Percentiles rank a stretch among this genome's conserved stretches.
Evolutionary conservation across 2,113 vertebrate genomes (phyloP).

Genomic region (Myrmecobius fasciatus): DNA sequence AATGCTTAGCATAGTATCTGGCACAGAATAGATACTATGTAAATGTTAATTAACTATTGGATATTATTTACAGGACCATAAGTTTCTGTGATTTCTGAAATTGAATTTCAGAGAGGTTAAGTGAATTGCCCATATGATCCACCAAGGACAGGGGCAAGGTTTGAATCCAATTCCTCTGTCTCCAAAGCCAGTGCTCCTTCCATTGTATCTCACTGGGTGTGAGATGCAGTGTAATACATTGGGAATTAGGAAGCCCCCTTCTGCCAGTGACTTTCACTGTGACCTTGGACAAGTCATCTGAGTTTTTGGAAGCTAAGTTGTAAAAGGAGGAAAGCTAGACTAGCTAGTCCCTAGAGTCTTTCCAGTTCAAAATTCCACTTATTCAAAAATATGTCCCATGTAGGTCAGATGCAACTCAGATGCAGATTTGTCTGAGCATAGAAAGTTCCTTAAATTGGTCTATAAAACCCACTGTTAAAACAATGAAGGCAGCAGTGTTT

Average conservation of each 20-base stretch:
- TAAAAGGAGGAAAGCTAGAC: background rate
- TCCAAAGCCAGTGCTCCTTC: background rate
- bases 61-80: background rate
- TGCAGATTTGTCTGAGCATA: background rate
- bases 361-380: background rate
- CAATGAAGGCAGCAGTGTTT: background rate
- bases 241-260: background rate
- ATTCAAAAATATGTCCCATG: background rate
- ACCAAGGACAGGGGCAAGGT: background rate
- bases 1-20: background rate
- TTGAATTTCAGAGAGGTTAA: background rate
- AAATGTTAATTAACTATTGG: background rate
- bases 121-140: background rate
- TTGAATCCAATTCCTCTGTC: background rate
- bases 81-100: background rate
- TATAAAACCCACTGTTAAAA: background rate
- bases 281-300: background rate
- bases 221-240: background rate
- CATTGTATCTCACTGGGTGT: background rate
- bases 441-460: background rate
- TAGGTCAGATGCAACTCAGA: background rate
- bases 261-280: background rate
- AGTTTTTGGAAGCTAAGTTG: background rate
- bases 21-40: background rate
- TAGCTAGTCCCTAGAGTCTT: background rate